phyloP scores from a whole-genome alignment of 1,140 invertebrate species.

The Drosophila chauvacae region DNA sequence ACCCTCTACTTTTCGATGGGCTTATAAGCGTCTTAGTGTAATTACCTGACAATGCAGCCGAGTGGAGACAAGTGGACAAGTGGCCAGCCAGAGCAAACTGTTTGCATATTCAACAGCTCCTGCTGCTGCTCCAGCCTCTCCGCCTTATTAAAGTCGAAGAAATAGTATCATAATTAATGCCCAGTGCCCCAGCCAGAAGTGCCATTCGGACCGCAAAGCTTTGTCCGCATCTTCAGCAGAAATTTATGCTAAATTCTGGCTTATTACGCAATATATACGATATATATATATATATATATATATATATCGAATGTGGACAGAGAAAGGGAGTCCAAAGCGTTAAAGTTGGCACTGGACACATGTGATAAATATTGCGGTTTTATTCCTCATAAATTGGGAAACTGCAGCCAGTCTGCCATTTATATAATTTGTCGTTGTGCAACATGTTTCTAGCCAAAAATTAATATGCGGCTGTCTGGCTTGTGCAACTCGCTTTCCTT shows the following conservation, averaged over 20 bases:
- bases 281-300: slow-evolving; percentile 16
- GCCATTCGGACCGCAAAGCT: slow-evolving; percentile 21
- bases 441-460: slow-evolving; percentile 56
- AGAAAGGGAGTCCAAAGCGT: slow-evolving; percentile 31
- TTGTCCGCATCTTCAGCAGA: slow-evolving; percentile 42
- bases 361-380: slow-evolving; percentile 79
- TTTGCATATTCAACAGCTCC: slow-evolving; percentile 21
- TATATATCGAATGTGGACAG: slow-evolving; percentile 1
- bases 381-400: slow-evolving; percentile 68
- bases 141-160: slow-evolving; percentile 70
- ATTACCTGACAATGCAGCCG: slow-evolving; percentile 75
- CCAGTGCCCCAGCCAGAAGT: slow-evolving; percentile 58
- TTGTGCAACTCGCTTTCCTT: slow-evolving; percentile 32
- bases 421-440: slow-evolving; percentile 56
- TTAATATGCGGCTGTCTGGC: slow-evolving; percentile 53
- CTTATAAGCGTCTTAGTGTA: slow-evolving; percentile 79
- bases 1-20: slow-evolving; percentile 68
- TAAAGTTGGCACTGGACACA: slow-evolving; percentile 56
- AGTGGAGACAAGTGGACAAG: slow-evolving; percentile 53
- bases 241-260: slow-evolving; percentile 66
- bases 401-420: slow-evolving; percentile 49
- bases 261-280: slow-evolving; percentile 46
- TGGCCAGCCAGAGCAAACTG: slow-evolving; percentile 2
- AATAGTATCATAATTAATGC: slow-evolving; percentile 82
- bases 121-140: neutral